Evolutionary conservation across 1,140 invertebrate species (phyloP).

Genomic region (Tribolium castaneum): DNA sequence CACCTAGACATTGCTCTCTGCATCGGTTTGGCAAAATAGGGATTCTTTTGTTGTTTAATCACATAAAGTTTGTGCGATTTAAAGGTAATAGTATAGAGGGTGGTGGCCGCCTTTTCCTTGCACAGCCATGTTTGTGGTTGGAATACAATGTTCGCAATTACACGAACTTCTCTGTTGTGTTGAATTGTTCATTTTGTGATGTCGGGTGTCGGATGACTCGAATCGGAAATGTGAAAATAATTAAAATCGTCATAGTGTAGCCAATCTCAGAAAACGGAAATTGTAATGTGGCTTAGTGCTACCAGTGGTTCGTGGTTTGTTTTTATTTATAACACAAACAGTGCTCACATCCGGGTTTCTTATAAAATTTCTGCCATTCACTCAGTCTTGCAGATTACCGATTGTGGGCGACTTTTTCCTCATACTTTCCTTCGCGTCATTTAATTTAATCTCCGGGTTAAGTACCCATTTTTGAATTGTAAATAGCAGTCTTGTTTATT

Average conservation of each 20-base stretch:
- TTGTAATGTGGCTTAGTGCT: background rate
- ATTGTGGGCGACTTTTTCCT: background rate
- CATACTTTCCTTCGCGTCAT: background rate
- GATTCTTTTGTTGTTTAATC: conserved; percentile 4
- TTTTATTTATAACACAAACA: background rate
- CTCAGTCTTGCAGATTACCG: background rate
- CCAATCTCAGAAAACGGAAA: background rate
- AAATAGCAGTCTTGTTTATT: conserved; percentile 4
- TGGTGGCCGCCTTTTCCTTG: conserved; percentile 10
- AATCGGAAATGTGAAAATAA: conserved; percentile 19
- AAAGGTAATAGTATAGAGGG: background rate
- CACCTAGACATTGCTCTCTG: background rate
- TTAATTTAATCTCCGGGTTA: background rate
- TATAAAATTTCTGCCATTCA: background rate
- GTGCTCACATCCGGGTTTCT: background rate
- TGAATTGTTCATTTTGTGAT: conserved; percentile 15
- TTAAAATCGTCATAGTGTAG: background rate
- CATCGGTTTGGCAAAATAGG: background rate
- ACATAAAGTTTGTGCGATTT: background rate
- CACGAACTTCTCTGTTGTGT: conserved; percentile 10
- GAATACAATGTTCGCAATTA: conserved; percentile 22
- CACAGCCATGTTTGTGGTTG: conserved; percentile 1
- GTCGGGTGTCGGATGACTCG: background rate
- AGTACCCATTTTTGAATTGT: background rate
- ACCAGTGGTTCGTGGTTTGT: background rate